Base-by-base conservation (phyloP, 2,113 vertebrate genomes). In the Podiceps cristatus region DNA sequence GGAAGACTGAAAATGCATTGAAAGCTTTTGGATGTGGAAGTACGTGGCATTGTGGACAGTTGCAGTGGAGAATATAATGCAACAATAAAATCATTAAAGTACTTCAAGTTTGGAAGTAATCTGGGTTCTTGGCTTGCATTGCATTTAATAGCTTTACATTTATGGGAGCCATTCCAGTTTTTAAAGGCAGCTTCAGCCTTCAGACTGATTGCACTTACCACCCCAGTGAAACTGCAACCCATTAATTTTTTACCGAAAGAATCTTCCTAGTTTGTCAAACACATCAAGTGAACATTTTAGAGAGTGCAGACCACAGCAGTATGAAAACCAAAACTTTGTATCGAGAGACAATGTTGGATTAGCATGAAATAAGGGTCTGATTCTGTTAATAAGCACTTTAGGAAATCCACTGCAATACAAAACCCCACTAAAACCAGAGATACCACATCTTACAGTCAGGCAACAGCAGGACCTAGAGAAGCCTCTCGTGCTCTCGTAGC, bases 51-150 rank as follows among this genome's bases (percentile, higher is more conserved):
- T 95, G 95, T 93, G 88, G 83, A 97, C 90, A 92, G 92, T 92
- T 96, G 96, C 92, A 97, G 85, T 73, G 68, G 69, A 96, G 96
- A 96, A 95, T 92, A 83, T 95, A 97, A 91, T 95, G 93, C 92
- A 95, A 97, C 95, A 97, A 95, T 96, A 96, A 96, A 97, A 96
- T 96, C 95, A 97, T 98, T 97, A 92, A 84, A 96, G 78, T 94
- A 91, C 94, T 97, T 96, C 81, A 60, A 92, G 94, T 97, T 97
- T 97, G 92, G 95, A 97, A 97, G 92, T 92, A 92, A 88, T 95
- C 91, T 95, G 91, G 85, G 89, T 95, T 96, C 93, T 95, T 97
- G 97, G 93, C 96, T 96, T 93, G 90, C 94, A 76, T 81, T 96
- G 87, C 91, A 86, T 86, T 96, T 96, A 97, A 97, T 96, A 90